Base-by-base conservation (phyloP, 2,113 vertebrate genomes). In the Origma solitaria region DNA sequence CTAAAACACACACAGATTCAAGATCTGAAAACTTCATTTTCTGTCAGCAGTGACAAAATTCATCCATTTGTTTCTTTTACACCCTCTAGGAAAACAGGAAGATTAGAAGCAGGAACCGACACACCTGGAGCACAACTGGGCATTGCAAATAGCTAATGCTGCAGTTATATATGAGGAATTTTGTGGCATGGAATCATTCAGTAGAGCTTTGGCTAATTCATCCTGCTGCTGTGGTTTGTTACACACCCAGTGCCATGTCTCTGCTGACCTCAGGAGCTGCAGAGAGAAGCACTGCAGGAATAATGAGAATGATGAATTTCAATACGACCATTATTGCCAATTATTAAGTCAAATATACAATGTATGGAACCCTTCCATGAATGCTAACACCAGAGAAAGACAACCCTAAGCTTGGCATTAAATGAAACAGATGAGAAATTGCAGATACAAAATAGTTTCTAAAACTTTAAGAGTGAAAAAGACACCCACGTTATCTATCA, bases 1-100 rank as follows among this genome's bases (percentile, higher is more conserved):
- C 99, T 99, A 97, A 78, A 95, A 92, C 73, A 95, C 60, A 97
- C 19, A 68, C n/a, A 58, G 24, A 75, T 11, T 2, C 22, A 66
- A 54, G 21, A 30, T 6, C 31, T 73, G 70, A 82, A 83, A 93
- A 93, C 2, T 50, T 4, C 20, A 2, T 12, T 50, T 61, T 47
- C 27, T 44, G 51, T 35, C 28, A 58, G 47, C 42, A 24, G 47
- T 15, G 40, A 44, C 42, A 60, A 66, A 73, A 83, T 35, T 33
- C 5, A 45, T 51, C 72, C 37, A 13, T 20, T 83, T 71, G 17
- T 51, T 90, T 92, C 78, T 90, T 78, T 83, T 71, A 65, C 13
- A 64, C 8, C 24, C 57, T 58, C 73, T 37, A 65, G 31, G 37
- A 85, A 53, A 91, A 53, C n/a, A 87, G 44, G 57, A 84, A 38